Evolutionary conservation across 2,797 vertebrate genomes (phyloP).

Genomic region (Fistularia tabacaria): DNA sequence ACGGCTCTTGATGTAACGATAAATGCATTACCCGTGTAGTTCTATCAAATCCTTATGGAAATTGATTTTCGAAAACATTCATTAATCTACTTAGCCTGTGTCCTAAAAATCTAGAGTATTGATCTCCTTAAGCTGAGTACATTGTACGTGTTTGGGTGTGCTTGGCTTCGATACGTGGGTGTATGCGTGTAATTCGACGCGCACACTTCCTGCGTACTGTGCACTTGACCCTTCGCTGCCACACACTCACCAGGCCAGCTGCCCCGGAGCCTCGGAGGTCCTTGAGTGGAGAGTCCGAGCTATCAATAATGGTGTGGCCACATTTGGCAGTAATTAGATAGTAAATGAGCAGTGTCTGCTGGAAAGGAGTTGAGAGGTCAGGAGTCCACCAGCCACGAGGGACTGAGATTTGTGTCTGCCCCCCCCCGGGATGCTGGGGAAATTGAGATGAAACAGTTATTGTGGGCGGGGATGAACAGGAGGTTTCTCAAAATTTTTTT

Average conservation of each 20-base stretch:
- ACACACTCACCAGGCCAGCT: constrained; percentile 5
- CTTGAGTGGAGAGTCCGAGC: constrained; percentile 20
- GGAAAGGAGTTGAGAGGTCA: constrained; percentile 55
- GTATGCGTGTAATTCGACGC: constrained; percentile 19
- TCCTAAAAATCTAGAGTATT: constrained; percentile 65
- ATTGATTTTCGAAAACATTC: constrained; percentile 74
- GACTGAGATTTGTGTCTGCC: constrained; percentile 27
- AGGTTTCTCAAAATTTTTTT: constrained; percentile 14
- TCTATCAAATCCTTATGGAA: constrained; percentile 68
- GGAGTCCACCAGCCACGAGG: constrained; percentile 34
- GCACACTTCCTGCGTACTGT: constrained; percentile 9
- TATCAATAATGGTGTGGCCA: constrained; percentile 52
- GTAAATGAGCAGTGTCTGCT: constrained; percentile 65
- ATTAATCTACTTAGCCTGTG: constrained; percentile 74
- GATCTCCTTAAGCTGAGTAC: constrained; percentile 66
- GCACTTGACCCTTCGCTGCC: constrained; percentile 37
- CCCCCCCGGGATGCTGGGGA: constrained; percentile 35
- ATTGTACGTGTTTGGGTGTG: constrained; percentile 20
- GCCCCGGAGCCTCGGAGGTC: constrained; percentile 28
- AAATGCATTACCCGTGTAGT: constrained; percentile 63
- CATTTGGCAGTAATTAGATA: constrained; percentile 66
- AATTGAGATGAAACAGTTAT: constrained; percentile 47
- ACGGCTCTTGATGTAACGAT: constrained; percentile 69
- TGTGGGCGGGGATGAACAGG: neutral
- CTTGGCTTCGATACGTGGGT: constrained; percentile 3